Conservation (phyloP, 2,113 vertebrate genomes). For the Trichechus manatus region DNA sequence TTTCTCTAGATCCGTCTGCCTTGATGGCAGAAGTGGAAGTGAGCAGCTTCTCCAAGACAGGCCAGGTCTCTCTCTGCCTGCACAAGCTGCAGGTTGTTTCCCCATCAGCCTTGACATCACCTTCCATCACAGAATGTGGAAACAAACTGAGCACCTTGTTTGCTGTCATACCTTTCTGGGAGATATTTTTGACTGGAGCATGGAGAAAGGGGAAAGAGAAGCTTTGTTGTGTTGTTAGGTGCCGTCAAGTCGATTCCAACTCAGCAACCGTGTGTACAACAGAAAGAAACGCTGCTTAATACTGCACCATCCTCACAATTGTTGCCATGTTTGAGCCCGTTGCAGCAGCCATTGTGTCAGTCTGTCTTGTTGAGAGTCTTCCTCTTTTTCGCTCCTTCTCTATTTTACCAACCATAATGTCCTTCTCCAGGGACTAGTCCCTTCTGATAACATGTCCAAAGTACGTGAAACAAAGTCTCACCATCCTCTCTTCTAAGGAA, state of each 20-base stretch:
- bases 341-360: background rate
- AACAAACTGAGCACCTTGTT: background rate
- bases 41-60: background rate
- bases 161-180: background rate
- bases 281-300: background rate
- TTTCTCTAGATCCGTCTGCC: background rate
- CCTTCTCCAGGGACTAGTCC: background rate
- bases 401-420: background rate
- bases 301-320: background rate
- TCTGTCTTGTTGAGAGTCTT: background rate
- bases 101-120: fast-evolving
- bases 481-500: background rate
- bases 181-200: background rate
- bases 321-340: background rate
- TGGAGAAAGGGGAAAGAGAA: background rate
- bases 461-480: no score
- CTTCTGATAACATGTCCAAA: background rate
- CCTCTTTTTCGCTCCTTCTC: background rate
- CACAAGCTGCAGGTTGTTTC: background rate
- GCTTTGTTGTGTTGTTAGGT: background rate
- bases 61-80: background rate
- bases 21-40: background rate
- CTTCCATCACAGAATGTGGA: background rate
- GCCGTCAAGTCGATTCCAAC: background rate
- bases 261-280: background rate